Percentiles rank a stretch among this genome's conserved stretches.
phyloP scores from a whole-genome alignment of 2,888 invertebrate genomes.

The Schizaphis graminum region DNA sequence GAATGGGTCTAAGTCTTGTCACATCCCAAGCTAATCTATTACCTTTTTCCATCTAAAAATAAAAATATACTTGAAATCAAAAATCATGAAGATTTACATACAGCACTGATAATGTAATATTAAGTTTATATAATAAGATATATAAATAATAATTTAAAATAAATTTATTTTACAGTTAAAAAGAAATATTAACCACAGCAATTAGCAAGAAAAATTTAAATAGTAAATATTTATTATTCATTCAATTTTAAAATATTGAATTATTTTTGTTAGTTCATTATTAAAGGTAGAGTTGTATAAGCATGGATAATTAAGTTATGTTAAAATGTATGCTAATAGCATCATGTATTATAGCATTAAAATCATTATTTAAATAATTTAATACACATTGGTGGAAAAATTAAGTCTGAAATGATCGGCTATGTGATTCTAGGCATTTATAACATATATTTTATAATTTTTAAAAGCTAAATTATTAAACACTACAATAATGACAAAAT shows the following conservation, averaged over 20 bases:
- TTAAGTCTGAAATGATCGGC: conserved; percentile 20
- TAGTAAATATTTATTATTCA: not conserved
- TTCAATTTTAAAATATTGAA: not conserved
- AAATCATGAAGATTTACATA: not conserved
- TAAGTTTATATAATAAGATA: not conserved
- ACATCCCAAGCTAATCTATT: conserved; percentile 50
- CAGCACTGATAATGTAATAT: not conserved
- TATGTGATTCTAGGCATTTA: conserved; percentile 51
- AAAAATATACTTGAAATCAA: not conserved
- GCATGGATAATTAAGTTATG: not conserved
- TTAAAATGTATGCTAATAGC: not conserved
- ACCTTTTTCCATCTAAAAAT: conserved; percentile 29
- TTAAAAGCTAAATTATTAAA: conserved; percentile 28
- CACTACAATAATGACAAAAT: not conserved
- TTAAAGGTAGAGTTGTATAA: not conserved
- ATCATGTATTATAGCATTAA: not conserved
- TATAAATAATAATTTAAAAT: not conserved
- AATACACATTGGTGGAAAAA: conserved; percentile 47
- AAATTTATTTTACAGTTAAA: not conserved
- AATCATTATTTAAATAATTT: conserved; percentile 23
- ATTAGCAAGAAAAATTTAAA: not conserved
- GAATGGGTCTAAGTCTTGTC: conserved; percentile 39
- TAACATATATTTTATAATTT: not conserved
- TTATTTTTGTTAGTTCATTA: conserved; percentile 28
- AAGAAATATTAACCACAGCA: not conserved